phyloP scores from a whole-genome alignment of 2,797 vertebrate species.

The Danio tinwini region DNA sequence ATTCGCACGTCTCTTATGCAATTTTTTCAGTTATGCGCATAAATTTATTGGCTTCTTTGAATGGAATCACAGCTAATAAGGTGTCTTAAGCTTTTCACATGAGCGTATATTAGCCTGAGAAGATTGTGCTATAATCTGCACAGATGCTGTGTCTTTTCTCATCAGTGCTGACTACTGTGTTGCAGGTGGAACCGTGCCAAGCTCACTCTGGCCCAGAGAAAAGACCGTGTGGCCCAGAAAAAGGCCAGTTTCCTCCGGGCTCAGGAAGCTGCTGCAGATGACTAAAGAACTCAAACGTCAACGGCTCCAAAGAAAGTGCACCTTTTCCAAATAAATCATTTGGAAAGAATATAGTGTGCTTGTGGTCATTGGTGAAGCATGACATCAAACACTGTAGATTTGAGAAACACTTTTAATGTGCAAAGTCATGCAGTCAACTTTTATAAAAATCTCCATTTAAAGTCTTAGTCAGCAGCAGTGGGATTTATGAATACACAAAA shows the following conservation, averaged over 20 bases:
- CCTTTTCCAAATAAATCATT: constrained; percentile 83
- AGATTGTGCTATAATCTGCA: neutral
- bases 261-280: constrained; percentile 81
- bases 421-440: constrained; percentile 78
- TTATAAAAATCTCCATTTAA: constrained; percentile 63
- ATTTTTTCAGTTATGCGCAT: too few species aligned
- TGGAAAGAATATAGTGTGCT: constrained; percentile 57
- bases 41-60: too few species aligned
- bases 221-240: constrained; percentile 96
- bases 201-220: constrained; percentile 94
- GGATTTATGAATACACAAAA: constrained; percentile 43
- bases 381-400: neutral
- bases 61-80: too few species aligned
- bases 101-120: too few species aligned
- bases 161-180: neutral
- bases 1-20: too few species aligned
- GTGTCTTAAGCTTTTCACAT: too few species aligned
- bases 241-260: constrained; percentile 97
- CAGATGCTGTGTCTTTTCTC: neutral
- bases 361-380: neutral
- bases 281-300: constrained; percentile 74
- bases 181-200: constrained; percentile 95
- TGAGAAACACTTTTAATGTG: constrained; percentile 74
- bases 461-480: constrained; percentile 62
- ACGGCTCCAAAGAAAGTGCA: constrained; percentile 56